Percentiles rank a stretch among this genome's conserved stretches.
These are phyloP conservation scores for Calliopsis andreniformis DNA, from an alignment of 1,140 invertebrate genomes.

Conservation along the genomic window DNA sequence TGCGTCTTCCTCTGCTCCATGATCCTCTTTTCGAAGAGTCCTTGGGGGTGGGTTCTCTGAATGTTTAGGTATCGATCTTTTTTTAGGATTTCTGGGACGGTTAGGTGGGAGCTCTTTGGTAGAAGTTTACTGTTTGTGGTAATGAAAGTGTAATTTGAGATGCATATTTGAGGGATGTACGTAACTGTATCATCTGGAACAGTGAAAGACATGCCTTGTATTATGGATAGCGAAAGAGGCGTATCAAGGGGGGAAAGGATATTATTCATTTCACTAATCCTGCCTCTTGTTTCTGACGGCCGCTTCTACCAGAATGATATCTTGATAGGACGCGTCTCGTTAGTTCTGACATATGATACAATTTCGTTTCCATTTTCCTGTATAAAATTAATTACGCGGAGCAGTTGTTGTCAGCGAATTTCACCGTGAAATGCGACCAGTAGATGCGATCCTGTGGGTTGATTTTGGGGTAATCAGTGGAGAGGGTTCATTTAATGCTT, in stretches of 20 bases:
- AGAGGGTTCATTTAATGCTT: no score
- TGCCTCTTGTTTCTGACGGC: slow-evolving; percentile 33
- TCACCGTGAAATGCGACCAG: neutral
- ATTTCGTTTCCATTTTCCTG: slow-evolving; percentile 25
- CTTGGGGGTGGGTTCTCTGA: no score
- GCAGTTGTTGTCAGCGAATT: slow-evolving; percentile 6
- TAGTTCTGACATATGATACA: slow-evolving; percentile 21
- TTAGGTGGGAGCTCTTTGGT: no score
- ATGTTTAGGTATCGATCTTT: no score
- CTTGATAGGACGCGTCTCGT: neutral
- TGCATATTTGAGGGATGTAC: no score
- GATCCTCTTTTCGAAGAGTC: neutral
- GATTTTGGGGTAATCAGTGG: neutral
- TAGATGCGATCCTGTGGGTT: neutral
- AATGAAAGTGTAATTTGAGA: no score
- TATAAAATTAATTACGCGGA: slow-evolving; percentile 15
- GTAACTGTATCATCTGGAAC: no score
- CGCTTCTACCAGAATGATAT: slow-evolving; percentile 14
- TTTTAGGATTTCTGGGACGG: no score
- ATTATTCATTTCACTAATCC: slow-evolving; percentile 26
- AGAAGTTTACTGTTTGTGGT: no score
- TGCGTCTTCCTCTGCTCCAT: no score
- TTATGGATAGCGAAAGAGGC: neutral
- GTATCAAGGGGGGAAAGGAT: slow-evolving; percentile 4
- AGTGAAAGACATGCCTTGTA: no score